Evolutionary conservation across 2,113 vertebrate genomes (phyloP).

Genomic region (Elanoides forficatus): DNA sequence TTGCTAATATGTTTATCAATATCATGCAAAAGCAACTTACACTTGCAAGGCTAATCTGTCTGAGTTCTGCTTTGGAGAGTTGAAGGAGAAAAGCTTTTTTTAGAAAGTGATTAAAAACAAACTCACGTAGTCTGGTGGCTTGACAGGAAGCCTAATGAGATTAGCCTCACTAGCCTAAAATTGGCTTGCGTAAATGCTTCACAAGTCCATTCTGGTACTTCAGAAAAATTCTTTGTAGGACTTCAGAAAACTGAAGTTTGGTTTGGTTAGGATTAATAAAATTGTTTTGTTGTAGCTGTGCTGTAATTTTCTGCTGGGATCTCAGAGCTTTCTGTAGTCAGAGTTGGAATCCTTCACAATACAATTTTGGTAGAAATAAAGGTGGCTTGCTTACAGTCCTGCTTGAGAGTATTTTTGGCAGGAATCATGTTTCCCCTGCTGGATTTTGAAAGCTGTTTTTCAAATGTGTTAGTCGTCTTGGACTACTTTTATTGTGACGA

Average conservation of each 20-base stretch:
- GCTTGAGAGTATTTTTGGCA: neutral
- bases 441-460: neutral
- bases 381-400: neutral
- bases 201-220: neutral
- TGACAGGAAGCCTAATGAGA: neutral
- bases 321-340: neutral
- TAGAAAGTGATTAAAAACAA: neutral
- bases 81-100: neutral
- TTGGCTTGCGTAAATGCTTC: conserved; percentile 6
- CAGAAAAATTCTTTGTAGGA: neutral
- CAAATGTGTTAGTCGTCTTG: neutral
- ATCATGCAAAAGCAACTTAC: neutral
- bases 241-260: neutral
- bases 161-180: neutral
- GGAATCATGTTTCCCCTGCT: neutral
- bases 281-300: neutral
- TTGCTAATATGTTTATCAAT: neutral
- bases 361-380: neutral
- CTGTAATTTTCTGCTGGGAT: neutral
- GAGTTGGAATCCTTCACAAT: neutral
- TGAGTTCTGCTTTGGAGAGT: neutral
- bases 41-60: neutral
- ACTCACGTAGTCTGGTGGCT: neutral
- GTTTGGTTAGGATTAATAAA: neutral
- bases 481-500: neutral